Evolutionary conservation across 2,888 invertebrate genomes (phyloP).

Genomic region (Lampropteryx suffumata): DNA sequence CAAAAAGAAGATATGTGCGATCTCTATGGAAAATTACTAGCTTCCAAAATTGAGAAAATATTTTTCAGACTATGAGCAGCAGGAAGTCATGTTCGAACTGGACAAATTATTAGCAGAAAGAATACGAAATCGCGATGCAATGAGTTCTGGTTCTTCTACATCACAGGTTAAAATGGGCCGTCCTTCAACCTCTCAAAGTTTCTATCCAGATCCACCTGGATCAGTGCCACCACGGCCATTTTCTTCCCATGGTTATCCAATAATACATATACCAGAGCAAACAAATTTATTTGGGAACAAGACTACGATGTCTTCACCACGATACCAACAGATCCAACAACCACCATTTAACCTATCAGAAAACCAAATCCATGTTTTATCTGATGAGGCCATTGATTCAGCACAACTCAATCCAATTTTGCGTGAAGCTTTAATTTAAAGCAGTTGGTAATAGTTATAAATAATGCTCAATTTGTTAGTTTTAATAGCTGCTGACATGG

Average conservation of each 20-base stretch:
- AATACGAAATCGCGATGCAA: slow-evolving; percentile 4
- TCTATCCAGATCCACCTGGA: slow-evolving; percentile 18
- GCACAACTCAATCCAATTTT: slow-evolving; percentile 18
- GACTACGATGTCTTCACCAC: slow-evolving; percentile 15
- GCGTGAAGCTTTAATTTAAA: slow-evolving; percentile 19
- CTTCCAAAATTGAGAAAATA: slow-evolving; percentile 19
- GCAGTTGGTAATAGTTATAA: slow-evolving; percentile 13
- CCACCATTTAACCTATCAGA: slow-evolving; percentile 12
- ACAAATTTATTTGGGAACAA: slow-evolving; percentile 8
- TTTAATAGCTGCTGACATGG: slow-evolving; percentile 4
- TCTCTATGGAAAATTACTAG: slow-evolving; percentile 18
- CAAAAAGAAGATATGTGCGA: slow-evolving; percentile 19
- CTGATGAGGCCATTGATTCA: slow-evolving; percentile 21
- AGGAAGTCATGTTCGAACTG: slow-evolving; percentile 6
- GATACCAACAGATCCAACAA: slow-evolving; percentile 16
- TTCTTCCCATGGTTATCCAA: slow-evolving; percentile 15
- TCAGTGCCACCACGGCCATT: slow-evolving; percentile 16
- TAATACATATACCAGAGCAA: slow-evolving; percentile 17
- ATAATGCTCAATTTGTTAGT: too few relatives aligned
- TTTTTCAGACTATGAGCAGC: slow-evolving; percentile 7
- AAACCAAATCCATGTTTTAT: slow-evolving; percentile 21
- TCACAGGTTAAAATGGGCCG: slow-evolving; percentile 11
- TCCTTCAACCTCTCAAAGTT: slow-evolving; percentile 16
- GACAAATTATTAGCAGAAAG: slow-evolving; percentile 6
- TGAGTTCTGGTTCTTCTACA: slow-evolving; percentile 17